These are phyloP conservation scores for Anneissia japonica DNA, from an alignment of 35 echinoderm and acorn worm species.

Conservation along the genomic window DNA sequence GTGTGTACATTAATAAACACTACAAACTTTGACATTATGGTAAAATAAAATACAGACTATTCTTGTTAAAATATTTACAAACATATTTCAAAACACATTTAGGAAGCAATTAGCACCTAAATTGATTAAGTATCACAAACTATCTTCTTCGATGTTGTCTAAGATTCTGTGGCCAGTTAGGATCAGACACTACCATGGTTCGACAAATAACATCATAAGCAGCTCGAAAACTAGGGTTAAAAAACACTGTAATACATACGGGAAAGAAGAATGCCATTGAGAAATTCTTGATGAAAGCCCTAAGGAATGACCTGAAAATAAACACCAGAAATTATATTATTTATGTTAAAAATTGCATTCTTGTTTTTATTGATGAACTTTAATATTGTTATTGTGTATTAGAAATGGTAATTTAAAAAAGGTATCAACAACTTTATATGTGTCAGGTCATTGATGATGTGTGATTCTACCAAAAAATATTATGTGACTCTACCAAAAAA, in stretches of 20 bases:
- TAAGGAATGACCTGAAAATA: slow-evolving; percentile 51
- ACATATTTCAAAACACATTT: no score
- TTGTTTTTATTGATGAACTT: no score
- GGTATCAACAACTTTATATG: background rate
- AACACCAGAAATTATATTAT: background rate
- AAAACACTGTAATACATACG: slow-evolving; percentile 88
- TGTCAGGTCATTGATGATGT: background rate
- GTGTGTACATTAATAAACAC: no score
- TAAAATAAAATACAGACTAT: no score
- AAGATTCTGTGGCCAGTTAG: background rate
- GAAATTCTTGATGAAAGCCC: slow-evolving; percentile 93
- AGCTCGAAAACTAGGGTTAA: slow-evolving; percentile 77
- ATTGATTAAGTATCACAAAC: background rate
- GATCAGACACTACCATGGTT: slow-evolving; percentile 63
- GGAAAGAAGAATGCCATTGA: slow-evolving; percentile 99
- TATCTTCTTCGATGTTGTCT: background rate
- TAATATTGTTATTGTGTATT: no score
- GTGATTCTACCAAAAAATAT: background rate
- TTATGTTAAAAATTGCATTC: no score
- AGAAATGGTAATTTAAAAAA: no score
- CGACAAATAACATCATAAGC: slow-evolving; percentile 80
- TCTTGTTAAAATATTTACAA: no score
- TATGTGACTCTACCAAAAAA: no score
- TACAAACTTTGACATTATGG: no score
- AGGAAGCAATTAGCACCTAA: no score